These are phyloP conservation scores for Trididemnum clinides DNA, from an alignment of 23 tunicate species.

Conservation along the genomic window DNA sequence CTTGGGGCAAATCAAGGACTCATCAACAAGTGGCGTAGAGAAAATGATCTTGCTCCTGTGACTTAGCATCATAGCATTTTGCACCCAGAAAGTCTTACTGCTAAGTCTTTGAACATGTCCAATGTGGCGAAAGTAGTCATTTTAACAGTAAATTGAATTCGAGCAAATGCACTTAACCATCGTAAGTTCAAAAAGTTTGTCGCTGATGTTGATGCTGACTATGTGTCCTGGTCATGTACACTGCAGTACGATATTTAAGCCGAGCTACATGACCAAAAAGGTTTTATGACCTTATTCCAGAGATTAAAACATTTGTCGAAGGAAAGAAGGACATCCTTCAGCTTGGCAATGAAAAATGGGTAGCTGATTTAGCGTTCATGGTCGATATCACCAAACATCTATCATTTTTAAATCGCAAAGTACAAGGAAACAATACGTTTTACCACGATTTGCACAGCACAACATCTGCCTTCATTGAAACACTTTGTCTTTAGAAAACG, in stretches of 20 bases:
- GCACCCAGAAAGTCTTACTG: slow-evolving; percentile 65
- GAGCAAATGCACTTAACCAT: slow-evolving; percentile 60
- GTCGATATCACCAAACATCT: slow-evolving; percentile 63
- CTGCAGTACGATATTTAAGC: slow-evolving; percentile 60
- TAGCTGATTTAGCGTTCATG: slow-evolving; percentile 37
- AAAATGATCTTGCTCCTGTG: slow-evolving; percentile 54
- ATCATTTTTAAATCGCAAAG: slow-evolving; percentile 35
- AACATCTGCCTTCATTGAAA: slow-evolving; percentile 61
- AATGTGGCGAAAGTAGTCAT: slow-evolving; percentile 55
- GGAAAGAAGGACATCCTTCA: slow-evolving; percentile 55
- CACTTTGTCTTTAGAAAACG: slow-evolving; percentile 52
- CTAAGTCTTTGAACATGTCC: slow-evolving; percentile 47
- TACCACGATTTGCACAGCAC: slow-evolving; percentile 63
- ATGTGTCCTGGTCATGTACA: slow-evolving; percentile 57
- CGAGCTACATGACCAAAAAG: slow-evolving; percentile 63
- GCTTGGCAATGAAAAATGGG: slow-evolving; percentile 48
- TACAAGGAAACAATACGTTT: slow-evolving; percentile 56
- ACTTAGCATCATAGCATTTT: slow-evolving; percentile 66
- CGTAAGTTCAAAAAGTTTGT: slow-evolving; percentile 40
- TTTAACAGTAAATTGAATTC: slow-evolving; percentile 58
- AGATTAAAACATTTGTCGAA: slow-evolving; percentile 49
- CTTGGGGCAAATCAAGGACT: slow-evolving; percentile 68
- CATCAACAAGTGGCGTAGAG: slow-evolving; percentile 68
- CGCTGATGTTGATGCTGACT: slow-evolving; percentile 65
- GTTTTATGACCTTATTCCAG: slow-evolving; percentile 51